Conservation (phyloP, 2,797 vertebrate species). For the Chelon labrosus region DNA sequence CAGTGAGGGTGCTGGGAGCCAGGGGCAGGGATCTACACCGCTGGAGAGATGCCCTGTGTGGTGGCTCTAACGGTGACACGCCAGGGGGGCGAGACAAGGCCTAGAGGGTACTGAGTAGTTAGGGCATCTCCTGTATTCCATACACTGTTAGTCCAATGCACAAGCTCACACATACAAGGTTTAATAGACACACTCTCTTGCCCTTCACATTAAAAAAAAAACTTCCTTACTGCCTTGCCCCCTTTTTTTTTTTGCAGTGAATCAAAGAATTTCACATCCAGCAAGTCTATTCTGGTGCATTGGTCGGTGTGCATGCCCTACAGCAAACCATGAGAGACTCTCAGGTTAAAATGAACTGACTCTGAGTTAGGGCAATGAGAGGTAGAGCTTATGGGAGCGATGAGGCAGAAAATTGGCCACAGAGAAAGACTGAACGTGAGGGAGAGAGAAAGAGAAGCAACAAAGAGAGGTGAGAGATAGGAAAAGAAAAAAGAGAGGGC, state of each 20-base stretch:
- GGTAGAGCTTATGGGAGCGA: constrained; percentile 81
- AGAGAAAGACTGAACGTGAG: constrained; percentile 57
- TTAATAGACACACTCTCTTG: constrained; percentile 47
- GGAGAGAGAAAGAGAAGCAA: constrained; percentile 31
- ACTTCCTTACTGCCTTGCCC: constrained; percentile 49
- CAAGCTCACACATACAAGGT: constrained; percentile 34
- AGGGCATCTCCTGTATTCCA: constrained; percentile 64
- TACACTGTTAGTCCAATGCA: constrained; percentile 30
- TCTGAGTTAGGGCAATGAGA: constrained; percentile 79
- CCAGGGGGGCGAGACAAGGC: constrained; percentile 84
- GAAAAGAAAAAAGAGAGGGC: constrained; percentile 15
- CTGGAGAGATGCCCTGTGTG: constrained; percentile 88
- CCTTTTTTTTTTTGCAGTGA: constrained; percentile 48
- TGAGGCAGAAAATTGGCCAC: constrained; percentile 81
- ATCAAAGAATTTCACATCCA: constrained; percentile 68
- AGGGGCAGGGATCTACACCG: constrained; percentile 89
- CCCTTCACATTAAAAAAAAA: constrained; percentile 50
- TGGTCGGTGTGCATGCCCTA: constrained; percentile 63
- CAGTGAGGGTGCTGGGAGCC: constrained; percentile 85
- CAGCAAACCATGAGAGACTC: constrained; percentile 76
- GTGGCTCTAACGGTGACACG: constrained; percentile 85
- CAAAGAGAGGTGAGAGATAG: constrained; percentile 22
- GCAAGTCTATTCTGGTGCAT: constrained; percentile 72
- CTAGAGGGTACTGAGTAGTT: constrained; percentile 84
- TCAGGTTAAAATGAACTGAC: constrained; percentile 77